These are phyloP conservation scores for Malachius bipustulatus DNA, from an alignment of 2,888 invertebrate genomes.

Conservation along the genomic window DNA sequence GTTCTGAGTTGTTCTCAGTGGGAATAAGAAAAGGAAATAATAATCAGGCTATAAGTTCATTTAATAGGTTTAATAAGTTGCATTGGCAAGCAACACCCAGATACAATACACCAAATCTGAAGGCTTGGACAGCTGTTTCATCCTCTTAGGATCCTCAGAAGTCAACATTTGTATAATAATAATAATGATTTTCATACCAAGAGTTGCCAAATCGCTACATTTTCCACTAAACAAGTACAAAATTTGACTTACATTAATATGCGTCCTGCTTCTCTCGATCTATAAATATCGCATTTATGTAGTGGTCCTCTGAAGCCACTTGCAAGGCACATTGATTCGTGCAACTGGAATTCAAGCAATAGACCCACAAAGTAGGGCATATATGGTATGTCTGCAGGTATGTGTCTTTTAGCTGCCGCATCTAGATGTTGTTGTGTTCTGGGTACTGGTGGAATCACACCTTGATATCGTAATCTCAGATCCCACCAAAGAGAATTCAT, in stretches of 20 bases:
- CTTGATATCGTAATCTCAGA: conserved; percentile 57
- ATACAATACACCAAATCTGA: no score
- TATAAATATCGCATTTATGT: conserved; percentile 71
- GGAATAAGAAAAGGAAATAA: not conserved
- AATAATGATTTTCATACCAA: no score
- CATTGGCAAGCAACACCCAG: no score
- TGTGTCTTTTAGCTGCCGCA: conserved; percentile 71
- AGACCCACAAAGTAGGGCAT: conserved; percentile 72
- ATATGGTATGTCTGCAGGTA: conserved; percentile 61
- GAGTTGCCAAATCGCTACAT: not conserved
- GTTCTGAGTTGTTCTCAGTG: no score
- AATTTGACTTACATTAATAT: conserved; percentile 49
- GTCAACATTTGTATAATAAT: no score
- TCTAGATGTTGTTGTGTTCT: conserved; percentile 69
- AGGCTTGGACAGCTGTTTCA: no score
- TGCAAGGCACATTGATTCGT: conserved; percentile 61
- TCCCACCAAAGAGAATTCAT: conserved; percentile 72
- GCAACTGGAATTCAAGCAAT: conserved; percentile 76
- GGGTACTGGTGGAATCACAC: conserved; percentile 57
- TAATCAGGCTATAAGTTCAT: not conserved
- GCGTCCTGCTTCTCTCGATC: conserved; percentile 67
- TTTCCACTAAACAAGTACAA: no score
- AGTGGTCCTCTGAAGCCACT: conserved; percentile 61
- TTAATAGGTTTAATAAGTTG: not conserved
- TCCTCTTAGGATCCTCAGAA: no score